Percentiles rank a stretch among this genome's conserved stretches.
phyloP scores from a whole-genome alignment of 2,113 vertebrate species.

The Neolamprologus sp. region DNA sequence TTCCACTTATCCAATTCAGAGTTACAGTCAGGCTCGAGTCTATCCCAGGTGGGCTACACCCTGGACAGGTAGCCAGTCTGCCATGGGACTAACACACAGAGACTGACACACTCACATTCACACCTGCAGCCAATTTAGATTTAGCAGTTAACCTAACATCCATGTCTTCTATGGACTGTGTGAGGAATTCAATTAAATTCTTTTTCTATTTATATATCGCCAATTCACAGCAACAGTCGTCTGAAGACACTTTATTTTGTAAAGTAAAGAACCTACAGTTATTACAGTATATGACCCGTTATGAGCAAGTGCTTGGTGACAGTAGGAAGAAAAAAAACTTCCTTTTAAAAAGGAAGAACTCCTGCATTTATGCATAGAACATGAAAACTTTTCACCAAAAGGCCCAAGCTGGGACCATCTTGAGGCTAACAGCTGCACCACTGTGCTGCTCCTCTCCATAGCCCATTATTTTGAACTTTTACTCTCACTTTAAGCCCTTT shows the following conservation, averaged over 20 bases:
- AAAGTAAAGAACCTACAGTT: background rate
- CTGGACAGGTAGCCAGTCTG: background rate
- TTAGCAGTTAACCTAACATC: background rate
- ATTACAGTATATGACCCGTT: background rate
- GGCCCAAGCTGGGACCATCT: background rate
- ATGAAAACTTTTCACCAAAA: background rate
- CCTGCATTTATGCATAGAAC: background rate
- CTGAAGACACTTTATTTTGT: background rate
- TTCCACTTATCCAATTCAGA: background rate
- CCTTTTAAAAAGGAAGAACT: background rate
- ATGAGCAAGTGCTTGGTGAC: background rate
- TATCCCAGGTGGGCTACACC: background rate
- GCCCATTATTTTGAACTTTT: background rate
- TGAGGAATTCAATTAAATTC: background rate
- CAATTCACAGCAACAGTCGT: background rate
- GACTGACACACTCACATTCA: background rate
- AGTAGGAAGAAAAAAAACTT: background rate
- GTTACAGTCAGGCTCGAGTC: background rate
- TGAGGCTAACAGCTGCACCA: background rate
- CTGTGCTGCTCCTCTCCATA: background rate
- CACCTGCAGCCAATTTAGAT: background rate
- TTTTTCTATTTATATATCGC: background rate
- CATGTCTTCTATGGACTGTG: background rate
- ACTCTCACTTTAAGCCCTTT: background rate
- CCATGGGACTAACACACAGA: background rate